phyloP scores from a whole-genome alignment of 2,888 invertebrate genomes.

The Ethmia dodecea region DNA sequence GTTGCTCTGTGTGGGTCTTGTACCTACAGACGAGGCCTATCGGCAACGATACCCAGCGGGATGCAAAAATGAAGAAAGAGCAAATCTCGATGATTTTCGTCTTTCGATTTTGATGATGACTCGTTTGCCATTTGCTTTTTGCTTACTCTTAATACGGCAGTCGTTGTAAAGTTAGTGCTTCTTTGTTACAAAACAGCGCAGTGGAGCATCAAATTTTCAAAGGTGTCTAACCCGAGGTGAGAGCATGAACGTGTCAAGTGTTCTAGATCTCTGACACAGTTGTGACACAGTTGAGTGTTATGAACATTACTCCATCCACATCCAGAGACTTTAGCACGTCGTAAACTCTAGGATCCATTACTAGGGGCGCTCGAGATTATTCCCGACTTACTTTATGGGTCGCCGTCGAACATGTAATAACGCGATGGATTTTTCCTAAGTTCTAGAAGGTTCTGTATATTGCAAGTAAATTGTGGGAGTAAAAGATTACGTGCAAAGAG shows the following conservation, averaged over 20 bases:
- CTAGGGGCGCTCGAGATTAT: conserved; percentile 42
- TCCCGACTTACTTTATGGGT: conserved; percentile 33
- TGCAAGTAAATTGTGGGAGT: conserved; percentile 16
- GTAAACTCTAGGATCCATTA: conserved; percentile 62
- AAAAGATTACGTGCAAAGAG: conserved; percentile 26
- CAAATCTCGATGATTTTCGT: conserved; percentile 48
- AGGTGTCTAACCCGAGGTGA: conserved; percentile 32
- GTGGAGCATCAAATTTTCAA: conserved; percentile 24
- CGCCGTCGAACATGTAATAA: conserved; percentile 33
- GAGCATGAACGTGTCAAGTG: conserved; percentile 43
- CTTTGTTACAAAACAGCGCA: conserved; percentile 11
- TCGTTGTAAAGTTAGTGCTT: conserved; percentile 8
- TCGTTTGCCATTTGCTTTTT: too few relatives aligned
- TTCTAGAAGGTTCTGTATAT: conserved; percentile 17
- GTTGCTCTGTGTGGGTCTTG: conserved; percentile 58
- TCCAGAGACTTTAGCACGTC: conserved; percentile 56
- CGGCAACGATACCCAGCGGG: conserved; percentile 65
- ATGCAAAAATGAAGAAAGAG: conserved; percentile 59
- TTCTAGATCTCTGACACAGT: conserved; percentile 39
- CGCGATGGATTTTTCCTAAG: conserved; percentile 27
- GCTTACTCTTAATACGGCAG: too few relatives aligned
- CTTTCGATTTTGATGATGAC: too few relatives aligned
- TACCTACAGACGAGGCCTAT: conserved; percentile 39
- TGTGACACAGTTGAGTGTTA: conserved; percentile 52
- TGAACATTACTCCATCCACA: conserved; percentile 54